Evolutionary conservation across 2,113 vertebrate genomes (phyloP), one percentile per base, ranked within the genome.

Genomic region (Melierax canorus): DNA sequence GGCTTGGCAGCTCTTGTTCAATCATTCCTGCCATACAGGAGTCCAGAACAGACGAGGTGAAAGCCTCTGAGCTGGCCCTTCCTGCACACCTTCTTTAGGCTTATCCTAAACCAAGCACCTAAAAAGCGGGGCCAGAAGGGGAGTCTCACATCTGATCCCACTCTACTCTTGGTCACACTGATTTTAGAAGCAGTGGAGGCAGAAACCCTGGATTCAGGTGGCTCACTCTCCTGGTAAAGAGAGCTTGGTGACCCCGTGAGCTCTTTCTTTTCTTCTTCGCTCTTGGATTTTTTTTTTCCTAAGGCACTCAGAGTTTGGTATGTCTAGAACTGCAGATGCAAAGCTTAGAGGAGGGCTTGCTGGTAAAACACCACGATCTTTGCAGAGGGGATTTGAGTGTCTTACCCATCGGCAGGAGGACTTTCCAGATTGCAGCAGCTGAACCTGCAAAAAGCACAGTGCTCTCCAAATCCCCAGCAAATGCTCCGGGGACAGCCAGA

Each of bases 351-450:
- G n/a, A 38, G 50, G 17, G 10, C 22, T n/a, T n/a, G 67, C 59
- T 0, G 2, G 50, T 23, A 30, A 26, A 34, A 45, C 26, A 16
- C 38, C 77, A 3, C 0, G 3, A 17, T 22, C 23, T 66, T 60
- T 8, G 9, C 48, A 68, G 66, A 36, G 30, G 8, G 22, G 53
- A 38, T 15, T 46, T 36, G 21, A 60, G 14, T 7, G 16, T 14
- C 68, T 24, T 39, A 9, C 43, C 75, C 80, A 7, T 32, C 9
- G 1, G 23, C 50, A 21, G 48, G 22, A 88, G 53, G 29, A 36
- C 51, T 59, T 73, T 45, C 41, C 2, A 0, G 36, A 50, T 17
- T 0, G 2, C 43, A 64, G 38, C 63, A 68, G 67, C 75, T 30
- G 56, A 38, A 8, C 1, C 0, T 14, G 36, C 45, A 38, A 30